Conservation (phyloP, 2,113 vertebrate species). For the Spheniscus mendiculus region DNA sequence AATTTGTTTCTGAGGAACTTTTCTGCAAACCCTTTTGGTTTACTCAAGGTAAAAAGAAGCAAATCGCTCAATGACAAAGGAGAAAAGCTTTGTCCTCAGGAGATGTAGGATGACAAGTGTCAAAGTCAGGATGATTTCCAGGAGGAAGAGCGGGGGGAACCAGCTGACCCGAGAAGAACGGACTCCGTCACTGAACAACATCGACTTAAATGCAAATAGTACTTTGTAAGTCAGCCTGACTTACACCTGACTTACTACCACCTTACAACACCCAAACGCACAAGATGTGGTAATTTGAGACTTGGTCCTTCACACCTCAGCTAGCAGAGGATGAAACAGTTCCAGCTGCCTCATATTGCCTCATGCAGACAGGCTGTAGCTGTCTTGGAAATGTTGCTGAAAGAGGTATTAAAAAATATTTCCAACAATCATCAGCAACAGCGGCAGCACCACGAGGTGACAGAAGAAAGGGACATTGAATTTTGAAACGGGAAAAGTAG, state of each 20-base stretch:
- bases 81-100: neutral
- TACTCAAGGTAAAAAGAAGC: neutral
- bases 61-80: fast-evolving
- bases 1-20: neutral
- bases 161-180: neutral
- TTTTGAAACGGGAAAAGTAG: neutral
- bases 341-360: fast-evolving
- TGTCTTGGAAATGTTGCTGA: neutral
- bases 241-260: neutral
- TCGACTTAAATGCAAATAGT: fast-evolving
- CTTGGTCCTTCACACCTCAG: neutral
- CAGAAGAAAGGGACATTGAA: neutral
- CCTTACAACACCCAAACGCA: neutral
- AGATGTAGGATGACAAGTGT: fast-evolving
- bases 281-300: neutral
- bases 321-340: neutral
- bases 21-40: neutral
- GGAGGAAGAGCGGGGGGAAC: neutral
- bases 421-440: fast-evolving
- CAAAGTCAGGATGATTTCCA: neutral
- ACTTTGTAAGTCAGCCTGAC: neutral
- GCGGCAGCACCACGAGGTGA: neutral
- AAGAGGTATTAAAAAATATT: neutral
- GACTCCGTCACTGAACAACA: no score
- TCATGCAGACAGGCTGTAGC: neutral